A percentile compares a stretch with the other conserved stretches of the same genome.
These are phyloP conservation scores for Dione juno DNA, from an alignment of 2,888 invertebrate species.

Conservation along the genomic window DNA sequence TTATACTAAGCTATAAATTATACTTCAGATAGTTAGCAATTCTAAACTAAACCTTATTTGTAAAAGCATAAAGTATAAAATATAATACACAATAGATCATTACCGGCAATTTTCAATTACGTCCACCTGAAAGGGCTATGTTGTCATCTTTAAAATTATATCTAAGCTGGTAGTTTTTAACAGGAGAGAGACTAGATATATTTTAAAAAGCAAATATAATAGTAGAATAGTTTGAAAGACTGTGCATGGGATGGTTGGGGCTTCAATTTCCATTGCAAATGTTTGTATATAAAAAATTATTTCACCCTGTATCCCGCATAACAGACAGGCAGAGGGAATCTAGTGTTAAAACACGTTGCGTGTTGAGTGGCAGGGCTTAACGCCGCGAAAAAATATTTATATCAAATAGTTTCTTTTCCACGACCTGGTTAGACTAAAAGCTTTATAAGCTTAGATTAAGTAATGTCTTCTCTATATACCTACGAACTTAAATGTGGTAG, in stretches of 20 bases:
- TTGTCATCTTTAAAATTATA: conserved; percentile 57
- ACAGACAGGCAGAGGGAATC: too few relatives aligned
- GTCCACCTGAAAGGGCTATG: conserved; percentile 48
- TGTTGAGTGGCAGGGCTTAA: too few relatives aligned
- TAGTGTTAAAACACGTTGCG: too few relatives aligned
- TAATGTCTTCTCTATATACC: too few relatives aligned
- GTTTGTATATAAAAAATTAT: too few relatives aligned
- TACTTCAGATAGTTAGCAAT: background rate
- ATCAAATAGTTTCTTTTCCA: too few relatives aligned
- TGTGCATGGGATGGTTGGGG: background rate
- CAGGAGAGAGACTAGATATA: conserved; percentile 41
- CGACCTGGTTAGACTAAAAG: too few relatives aligned
- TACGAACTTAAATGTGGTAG: too few relatives aligned
- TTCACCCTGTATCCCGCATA: too few relatives aligned
- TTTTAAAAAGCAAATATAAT: conserved; percentile 39
- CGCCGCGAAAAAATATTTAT: too few relatives aligned
- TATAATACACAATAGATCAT: conserved; percentile 46
- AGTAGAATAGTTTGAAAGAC: background rate
- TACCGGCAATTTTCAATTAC: conserved; percentile 56
- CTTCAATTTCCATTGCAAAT: background rate
- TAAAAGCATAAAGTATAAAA: conserved; percentile 41
- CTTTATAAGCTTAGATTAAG: too few relatives aligned
- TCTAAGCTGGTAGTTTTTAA: conserved; percentile 49
- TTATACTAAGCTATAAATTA: conserved; percentile 52
- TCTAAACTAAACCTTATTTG: conserved; percentile 41